phyloP scores from a whole-genome alignment of 2,888 invertebrate species.

The Spodoptera picta region DNA sequence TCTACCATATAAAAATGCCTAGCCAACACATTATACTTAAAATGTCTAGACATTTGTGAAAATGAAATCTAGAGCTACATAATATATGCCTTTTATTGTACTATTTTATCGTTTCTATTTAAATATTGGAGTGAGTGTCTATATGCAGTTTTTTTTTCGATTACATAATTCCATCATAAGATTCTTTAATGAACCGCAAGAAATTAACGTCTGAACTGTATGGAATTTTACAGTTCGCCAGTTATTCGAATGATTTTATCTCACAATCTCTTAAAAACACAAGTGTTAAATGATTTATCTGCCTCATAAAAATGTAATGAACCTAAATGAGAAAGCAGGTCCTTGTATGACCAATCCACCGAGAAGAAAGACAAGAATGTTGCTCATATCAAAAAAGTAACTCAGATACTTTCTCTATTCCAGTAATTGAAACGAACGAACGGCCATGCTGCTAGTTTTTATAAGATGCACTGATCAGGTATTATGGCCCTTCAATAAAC shows the following conservation, averaged over 20 bases:
- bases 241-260: conserved; percentile 37
- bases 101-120: conserved; percentile 21
- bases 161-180: no score
- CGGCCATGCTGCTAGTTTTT: conserved; percentile 48
- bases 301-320: conserved; percentile 10
- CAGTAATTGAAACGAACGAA: conserved; percentile 50
- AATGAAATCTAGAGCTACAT: conserved; percentile 26
- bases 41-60: conserved; percentile 31
- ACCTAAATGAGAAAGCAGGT: conserved; percentile 35
- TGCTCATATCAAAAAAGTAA: conserved; percentile 36
- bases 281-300: neutral
- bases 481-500: conserved; percentile 44
- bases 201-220: conserved; percentile 23
- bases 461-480: conserved; percentile 38
- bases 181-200: neutral
- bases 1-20: conserved; percentile 40
- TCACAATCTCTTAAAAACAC: conserved; percentile 15
- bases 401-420: conserved; percentile 53
- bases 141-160: neutral
- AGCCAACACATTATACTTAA: conserved; percentile 39
- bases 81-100: conserved; percentile 8
- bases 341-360: conserved; percentile 37
- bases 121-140: conserved; percentile 2
- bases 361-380: conserved; percentile 23
- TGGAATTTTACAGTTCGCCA: conserved; percentile 33